Evolutionary conservation across 64 coral and sea anemone genomes (phyloP), one percentile per base, ranked within the genome.

Genomic region (Cladopsammia gracilis): DNA sequence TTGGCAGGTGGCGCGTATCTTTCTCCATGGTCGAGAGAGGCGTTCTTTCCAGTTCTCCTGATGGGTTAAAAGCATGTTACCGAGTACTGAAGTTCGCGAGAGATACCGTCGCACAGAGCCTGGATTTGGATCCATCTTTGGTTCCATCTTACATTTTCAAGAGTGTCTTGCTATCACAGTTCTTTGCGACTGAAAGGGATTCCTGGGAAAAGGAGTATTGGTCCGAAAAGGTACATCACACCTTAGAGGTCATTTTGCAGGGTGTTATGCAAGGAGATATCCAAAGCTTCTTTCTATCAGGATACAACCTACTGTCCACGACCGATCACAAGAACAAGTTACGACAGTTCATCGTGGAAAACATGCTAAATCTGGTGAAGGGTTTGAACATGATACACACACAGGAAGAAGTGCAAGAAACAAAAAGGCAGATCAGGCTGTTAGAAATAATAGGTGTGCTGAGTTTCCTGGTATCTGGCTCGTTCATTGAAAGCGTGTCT

Each of bases 71-170:
- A 79, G 76, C 12, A 13, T 79, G 76, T 57, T 79, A 48, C 76
- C 50, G 76, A 54, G 48, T 79, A 5, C 48, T 79, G 14, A 79
- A 79, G 19, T 11, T 11, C 1, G 46, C 56, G 76, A 79, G 76
- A 6, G 19, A 79, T 60, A 60, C 1, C 2, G 46, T 57, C 76
- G 10, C 48, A 57, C 0, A 54, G 0, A 10, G 15, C 2, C 57
- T 79, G 4, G 7, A 44, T 23, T 14, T 79, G 57, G 15, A 57
- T n/a, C 15, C 48, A 79, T 56, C 44, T 5, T 13, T 79, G 76
- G 25, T 79, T 79, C 76, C 76, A 3, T 57, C 76, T 12, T 79
- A 79, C 51, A 22, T 79, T 19, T 57, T 79, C 76, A 79, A 79
- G 76, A 57, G 34, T 15, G 76, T 79, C 34, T 44, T 79, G 19